These are phyloP conservation scores for Athetis lepigone DNA, from an alignment of 2,888 invertebrate genomes.

Conservation along the genomic window DNA sequence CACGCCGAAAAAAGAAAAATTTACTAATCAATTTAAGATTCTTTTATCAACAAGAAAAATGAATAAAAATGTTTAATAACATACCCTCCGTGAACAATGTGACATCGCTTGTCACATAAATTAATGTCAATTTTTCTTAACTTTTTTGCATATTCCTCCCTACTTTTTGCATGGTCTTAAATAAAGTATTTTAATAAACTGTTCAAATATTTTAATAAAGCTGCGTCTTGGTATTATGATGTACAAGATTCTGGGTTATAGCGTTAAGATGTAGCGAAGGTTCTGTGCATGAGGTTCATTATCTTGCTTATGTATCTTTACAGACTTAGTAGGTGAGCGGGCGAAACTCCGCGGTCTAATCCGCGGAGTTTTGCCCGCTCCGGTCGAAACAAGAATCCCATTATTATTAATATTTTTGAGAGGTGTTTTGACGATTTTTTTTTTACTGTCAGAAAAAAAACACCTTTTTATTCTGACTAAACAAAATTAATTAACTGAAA, in stretches of 20 bases:
- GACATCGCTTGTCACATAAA: conserved; percentile 23
- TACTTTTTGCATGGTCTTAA: conserved; percentile 27
- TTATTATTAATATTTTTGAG: too few species aligned
- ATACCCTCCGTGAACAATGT: conserved; percentile 8
- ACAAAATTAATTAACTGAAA: too few species aligned
- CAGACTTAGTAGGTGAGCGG: too few species aligned
- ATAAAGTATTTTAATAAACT: conserved; percentile 56
- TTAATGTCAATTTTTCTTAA: conserved; percentile 15
- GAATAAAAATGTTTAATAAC: conserved; percentile 1
- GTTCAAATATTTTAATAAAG: conserved; percentile 55
- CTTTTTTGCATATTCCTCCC: conserved; percentile 20
- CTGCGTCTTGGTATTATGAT: conserved; percentile 19
- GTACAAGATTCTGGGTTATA: conserved; percentile 26
- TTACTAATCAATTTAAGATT: neutral
- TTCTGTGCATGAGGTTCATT: neutral
- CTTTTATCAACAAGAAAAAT: neutral
- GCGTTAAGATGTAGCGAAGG: conserved; percentile 1
- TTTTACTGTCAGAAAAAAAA: too few species aligned
- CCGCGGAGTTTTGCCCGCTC: too few species aligned
- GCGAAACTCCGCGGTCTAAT: too few species aligned
- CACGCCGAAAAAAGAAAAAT: too few species aligned
- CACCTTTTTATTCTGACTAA: too few species aligned
- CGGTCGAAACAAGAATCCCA: too few species aligned
- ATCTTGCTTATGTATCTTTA: neutral
- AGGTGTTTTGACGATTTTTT: too few species aligned